Evolutionary conservation across 2,888 invertebrate genomes (phyloP).

Genomic region (Tetragonula carbonaria): DNA sequence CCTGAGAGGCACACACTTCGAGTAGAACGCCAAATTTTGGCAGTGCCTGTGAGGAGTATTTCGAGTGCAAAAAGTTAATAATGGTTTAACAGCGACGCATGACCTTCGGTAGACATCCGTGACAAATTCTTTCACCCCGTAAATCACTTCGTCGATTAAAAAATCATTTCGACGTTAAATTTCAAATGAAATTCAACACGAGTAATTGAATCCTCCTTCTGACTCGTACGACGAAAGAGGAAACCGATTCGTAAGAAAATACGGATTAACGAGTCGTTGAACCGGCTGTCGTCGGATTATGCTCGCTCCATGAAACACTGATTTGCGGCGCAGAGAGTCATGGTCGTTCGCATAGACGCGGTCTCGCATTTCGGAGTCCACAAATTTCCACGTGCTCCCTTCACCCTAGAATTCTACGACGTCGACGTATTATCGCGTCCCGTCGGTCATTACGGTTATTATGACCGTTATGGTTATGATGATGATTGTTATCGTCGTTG

Average conservation of each 20-base stretch:
- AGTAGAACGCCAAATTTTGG: too few relatives aligned
- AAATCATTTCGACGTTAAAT: background rate
- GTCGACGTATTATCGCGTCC: slow-evolving; percentile 58
- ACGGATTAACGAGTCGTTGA: slow-evolving; percentile 26
- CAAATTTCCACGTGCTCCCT: slow-evolving; percentile 50
- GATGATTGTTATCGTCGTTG: slow-evolving; percentile 70
- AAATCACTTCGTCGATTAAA: background rate
- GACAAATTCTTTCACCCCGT: background rate
- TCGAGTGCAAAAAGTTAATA: background rate
- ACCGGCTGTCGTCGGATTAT: slow-evolving; percentile 60
- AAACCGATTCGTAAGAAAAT: background rate
- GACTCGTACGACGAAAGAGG: background rate
- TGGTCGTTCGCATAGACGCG: slow-evolving; percentile 18
- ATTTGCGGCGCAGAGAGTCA: slow-evolving; percentile 57
- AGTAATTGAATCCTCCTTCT: background rate
- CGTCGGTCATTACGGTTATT: slow-evolving; percentile 68
- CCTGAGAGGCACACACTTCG: too few relatives aligned
- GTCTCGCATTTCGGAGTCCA: slow-evolving; percentile 22
- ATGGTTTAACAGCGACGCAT: background rate
- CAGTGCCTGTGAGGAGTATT: too few relatives aligned
- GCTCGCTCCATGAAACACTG: slow-evolving; percentile 55
- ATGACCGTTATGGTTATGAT: slow-evolving; percentile 70
- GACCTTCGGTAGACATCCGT: background rate
- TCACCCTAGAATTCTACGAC: slow-evolving; percentile 37
- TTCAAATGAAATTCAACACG: background rate